Percentiles rank a stretch among this genome's conserved stretches.
Evolutionary conservation across 2,888 invertebrate species (phyloP).

Genomic region (Megalurothrips usitatus): DNA sequence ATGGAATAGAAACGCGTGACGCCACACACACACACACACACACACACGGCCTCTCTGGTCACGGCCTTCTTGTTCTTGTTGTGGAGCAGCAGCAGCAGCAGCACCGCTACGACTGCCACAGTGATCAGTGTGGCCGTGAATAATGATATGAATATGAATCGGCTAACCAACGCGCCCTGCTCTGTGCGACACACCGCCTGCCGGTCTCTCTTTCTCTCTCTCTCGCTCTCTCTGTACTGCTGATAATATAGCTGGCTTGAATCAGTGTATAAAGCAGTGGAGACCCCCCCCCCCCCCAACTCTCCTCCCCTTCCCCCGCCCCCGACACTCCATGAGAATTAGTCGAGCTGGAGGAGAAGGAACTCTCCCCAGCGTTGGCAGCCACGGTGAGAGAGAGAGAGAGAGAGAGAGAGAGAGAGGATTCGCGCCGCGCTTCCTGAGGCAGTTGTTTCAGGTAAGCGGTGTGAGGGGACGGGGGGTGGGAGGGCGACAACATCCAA

Average conservation of each 20-base stretch:
- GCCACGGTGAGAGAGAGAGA: no score
- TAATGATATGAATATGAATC: no score
- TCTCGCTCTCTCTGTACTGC: background rate
- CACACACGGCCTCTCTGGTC: no score
- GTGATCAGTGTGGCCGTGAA: no score
- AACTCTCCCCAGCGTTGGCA: background rate
- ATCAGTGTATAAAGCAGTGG: background rate
- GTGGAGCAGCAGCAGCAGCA: no score
- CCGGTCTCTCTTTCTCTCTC: no score
- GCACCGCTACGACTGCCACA: no score
- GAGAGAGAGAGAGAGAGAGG: no score
- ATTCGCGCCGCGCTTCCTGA: background rate
- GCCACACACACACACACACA: no score
- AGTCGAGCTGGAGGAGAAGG: background rate
- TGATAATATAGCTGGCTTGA: background rate
- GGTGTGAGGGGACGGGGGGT: background rate
- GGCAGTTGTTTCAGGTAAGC: conserved; percentile 21
- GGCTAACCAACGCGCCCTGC: no score
- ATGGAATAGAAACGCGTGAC: no score
- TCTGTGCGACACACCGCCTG: background rate
- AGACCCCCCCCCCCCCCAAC: background rate
- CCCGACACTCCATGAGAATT: background rate
- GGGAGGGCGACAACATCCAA: background rate
- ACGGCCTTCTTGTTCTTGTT: no score
- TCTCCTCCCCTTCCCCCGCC: background rate